phyloP scores from a whole-genome alignment of 1,140 invertebrate genomes.

The Zophobas atratus region DNA sequence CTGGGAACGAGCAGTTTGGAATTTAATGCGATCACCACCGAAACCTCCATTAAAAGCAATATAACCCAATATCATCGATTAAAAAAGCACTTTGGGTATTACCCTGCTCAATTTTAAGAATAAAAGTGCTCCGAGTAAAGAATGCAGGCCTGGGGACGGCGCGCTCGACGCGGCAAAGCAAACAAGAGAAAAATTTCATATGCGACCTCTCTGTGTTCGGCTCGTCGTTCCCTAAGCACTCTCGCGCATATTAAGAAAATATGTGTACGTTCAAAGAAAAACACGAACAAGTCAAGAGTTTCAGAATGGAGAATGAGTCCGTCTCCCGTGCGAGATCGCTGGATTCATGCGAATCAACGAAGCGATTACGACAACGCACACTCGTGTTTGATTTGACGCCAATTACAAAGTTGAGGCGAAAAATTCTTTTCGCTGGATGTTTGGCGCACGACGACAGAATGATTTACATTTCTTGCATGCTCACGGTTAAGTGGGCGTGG shows the following conservation, averaged over 20 bases:
- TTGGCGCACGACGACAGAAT: not conserved
- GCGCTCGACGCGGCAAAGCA: conserved; percentile 29
- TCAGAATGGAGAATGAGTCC: conserved; percentile 14
- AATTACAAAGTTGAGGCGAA: not conserved
- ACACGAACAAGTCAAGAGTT: conserved; percentile 17
- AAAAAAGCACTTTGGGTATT: conserved; percentile 21
- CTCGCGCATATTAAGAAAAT: conserved; percentile 38
- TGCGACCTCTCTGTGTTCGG: conserved; percentile 19
- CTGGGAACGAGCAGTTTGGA: not conserved
- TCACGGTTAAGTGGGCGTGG: not conserved
- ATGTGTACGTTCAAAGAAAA: conserved; percentile 33
- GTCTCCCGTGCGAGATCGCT: conserved; percentile 23
- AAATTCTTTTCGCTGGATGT: not conserved
- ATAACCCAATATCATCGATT: not conserved
- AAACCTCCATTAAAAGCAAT: conserved; percentile 2
- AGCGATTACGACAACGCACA: conserved; percentile 1
- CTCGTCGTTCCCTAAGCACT: conserved; percentile 36
- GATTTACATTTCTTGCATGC: conserved; percentile 28
- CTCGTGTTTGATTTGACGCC: conserved; percentile 19
- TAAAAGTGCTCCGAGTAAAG: conserved; percentile 15
- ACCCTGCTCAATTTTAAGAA: conserved; percentile 17
- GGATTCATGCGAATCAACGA: not conserved
- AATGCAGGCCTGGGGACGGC: not conserved
- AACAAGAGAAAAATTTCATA: conserved; percentile 41
- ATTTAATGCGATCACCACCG: not conserved